Conservation (phyloP, 1,140 invertebrate species). For the Hypothenemus hampei region DNA sequence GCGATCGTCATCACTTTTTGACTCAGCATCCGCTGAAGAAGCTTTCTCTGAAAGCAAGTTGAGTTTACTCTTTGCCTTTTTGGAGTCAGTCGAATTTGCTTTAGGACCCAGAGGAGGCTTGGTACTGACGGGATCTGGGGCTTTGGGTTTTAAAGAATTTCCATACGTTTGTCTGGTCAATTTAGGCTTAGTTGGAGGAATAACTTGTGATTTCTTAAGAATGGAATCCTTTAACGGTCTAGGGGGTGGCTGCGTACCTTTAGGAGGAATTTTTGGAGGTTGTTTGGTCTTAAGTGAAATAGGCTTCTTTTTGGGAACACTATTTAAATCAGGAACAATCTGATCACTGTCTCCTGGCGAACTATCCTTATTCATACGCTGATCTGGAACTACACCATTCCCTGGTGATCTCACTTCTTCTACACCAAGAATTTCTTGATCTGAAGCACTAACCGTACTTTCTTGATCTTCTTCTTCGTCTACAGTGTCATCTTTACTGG, state of each 20-base stretch:
- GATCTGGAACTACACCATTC: constrained; percentile 22
- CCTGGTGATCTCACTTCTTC: constrained; percentile 33
- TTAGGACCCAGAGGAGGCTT: constrained; percentile 18
- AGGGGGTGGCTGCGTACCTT: constrained; percentile 9
- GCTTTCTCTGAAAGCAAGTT: constrained; percentile 24
- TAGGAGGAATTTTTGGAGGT: constrained; percentile 23
- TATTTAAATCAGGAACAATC: constrained; percentile 54
- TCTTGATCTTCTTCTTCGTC: constrained; percentile 55
- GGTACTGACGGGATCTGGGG: constrained; percentile 8
- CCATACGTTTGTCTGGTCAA: constrained; percentile 1
- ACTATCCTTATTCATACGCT: constrained; percentile 9
- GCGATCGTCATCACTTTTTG: constrained; percentile 20
- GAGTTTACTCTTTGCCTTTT: background rate
- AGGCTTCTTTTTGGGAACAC: constrained; percentile 30
- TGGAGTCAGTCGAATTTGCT: constrained; percentile 18
- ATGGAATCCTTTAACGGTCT: constrained; percentile 6
- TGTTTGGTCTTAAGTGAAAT: constrained; percentile 20
- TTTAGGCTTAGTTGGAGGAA: constrained; percentile 21
- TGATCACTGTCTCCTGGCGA: constrained; percentile 47
- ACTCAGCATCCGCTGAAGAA: constrained; percentile 14
- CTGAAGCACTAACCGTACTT: constrained; percentile 40
- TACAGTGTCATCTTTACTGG: constrained; percentile 81
- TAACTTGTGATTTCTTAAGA: constrained; percentile 13
- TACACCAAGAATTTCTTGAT: constrained; percentile 45
- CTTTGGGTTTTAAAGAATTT: constrained; percentile 6